phyloP scores from a whole-genome alignment of 2,888 invertebrate species.

The Folsomia manolachei region DNA sequence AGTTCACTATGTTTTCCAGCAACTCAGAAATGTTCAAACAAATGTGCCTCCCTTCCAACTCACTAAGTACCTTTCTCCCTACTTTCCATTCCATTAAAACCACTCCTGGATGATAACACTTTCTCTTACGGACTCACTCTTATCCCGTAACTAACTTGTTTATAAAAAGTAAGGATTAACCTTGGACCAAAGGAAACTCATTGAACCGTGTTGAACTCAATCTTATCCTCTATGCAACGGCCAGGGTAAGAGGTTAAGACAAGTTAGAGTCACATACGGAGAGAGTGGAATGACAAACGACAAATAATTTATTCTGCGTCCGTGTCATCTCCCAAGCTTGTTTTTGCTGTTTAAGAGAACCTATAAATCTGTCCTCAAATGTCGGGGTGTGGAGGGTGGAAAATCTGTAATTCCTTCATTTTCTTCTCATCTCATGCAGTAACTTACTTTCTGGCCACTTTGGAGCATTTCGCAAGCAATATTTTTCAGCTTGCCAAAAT shows the following conservation, averaged over 20 bases:
- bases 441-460: not conserved
- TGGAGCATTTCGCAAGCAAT: not conserved
- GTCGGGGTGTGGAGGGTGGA: not conserved
- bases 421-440: not conserved
- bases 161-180: no score
- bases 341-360: not conserved
- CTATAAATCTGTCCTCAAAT: conserved; percentile 12
- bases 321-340: conserved; percentile 5
- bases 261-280: not conserved
- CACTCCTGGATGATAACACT: no score
- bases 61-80: no score
- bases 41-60: no score
- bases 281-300: conserved; percentile 2
- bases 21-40: no score
- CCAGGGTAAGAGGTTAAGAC: not conserved
- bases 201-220: not conserved
- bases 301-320: conserved; percentile 4
- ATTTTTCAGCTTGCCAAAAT: no score
- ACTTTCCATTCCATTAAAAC: no score
- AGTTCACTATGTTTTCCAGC: no score
- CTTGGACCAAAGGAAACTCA: no score
- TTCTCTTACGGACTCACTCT: no score
- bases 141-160: no score
- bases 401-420: not conserved
- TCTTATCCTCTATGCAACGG: not conserved